Base-by-base conservation (phyloP, 1,140 invertebrate species). In the Harlomillsia oculata region DNA sequence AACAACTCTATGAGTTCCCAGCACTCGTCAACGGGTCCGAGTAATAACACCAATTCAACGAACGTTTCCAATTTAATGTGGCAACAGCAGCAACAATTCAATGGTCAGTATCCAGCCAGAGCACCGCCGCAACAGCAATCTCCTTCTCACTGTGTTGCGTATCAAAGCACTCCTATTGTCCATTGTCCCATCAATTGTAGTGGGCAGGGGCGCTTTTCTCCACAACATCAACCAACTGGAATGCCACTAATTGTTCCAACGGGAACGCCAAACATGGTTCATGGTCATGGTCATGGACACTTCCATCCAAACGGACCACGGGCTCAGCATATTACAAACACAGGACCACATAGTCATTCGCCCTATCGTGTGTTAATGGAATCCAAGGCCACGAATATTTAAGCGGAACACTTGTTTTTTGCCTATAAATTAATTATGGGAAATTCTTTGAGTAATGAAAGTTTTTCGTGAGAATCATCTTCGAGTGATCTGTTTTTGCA, bases 11-110 rank as follows among this genome's bases (percentile, higher is more conserved):
- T 71, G 45, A 71, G 72, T n/a, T 72, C 70, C 50, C 75, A 77
- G 60, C 76, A 77, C 52, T 76, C 75, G 9, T 74, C 37, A 60
- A 43, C n/a, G 76, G 75, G 9, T 76, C 76, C 18, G 8, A 76
- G 73, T 62, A 78, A 77, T 64, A 77, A 76, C 58, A 78, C 76
- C 26, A 72, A 74, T 26, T 74, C 76, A 34, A 78, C 77, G 6
- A 71, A 71, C 41, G 62, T 74, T 8, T 62, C 60, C n/a, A 66
- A 60, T 29, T 52, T 61, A 54, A 21, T 16, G n/a, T 32, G 29
- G 45, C 29, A 46, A 14, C 52, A 53, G 26, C 45, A 50, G 11
- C 46, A 28, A 41, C 52, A 56, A 43, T n/a, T 30, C 14, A 46
- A 39, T 18, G 48, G 41, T 9, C 46, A 49, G 25, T 16, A 40